A percentile compares a stretch with the other conserved stretches of the same genome.
Evolutionary conservation across 2,888 invertebrate species (phyloP).

Genomic region (Geophilus truncorum): DNA sequence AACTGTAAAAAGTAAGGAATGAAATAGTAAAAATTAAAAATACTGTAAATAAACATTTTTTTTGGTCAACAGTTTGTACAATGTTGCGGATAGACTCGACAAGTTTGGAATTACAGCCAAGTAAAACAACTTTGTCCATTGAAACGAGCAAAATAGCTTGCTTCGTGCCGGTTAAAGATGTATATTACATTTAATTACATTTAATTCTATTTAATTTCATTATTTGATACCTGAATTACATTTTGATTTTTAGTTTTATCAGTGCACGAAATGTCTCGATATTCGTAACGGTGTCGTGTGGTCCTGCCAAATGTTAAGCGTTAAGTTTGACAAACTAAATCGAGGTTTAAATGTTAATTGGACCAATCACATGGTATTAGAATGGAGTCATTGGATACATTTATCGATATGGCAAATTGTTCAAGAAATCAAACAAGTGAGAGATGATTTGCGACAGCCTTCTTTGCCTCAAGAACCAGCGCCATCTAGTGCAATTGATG

Average conservation of each 20-base stretch:
- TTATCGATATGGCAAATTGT: neutral
- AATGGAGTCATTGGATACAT: constrained; percentile 42
- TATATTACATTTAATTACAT: no score
- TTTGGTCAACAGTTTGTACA: constrained; percentile 51
- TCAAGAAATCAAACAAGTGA: neutral
- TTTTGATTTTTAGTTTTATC: constrained; percentile 43
- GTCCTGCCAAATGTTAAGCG: neutral
- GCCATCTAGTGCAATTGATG: neutral
- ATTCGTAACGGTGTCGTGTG: constrained; percentile 43
- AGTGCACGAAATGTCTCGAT: constrained; percentile 53
- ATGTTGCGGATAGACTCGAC: constrained; percentile 64
- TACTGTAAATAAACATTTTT: neutral
- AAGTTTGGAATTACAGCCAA: constrained; percentile 56
- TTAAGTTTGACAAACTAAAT: neutral
- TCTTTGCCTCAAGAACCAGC: neutral
- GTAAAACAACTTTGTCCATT: constrained; percentile 57
- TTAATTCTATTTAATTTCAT: no score
- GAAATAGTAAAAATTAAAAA: neutral
- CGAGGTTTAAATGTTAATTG: constrained; percentile 46
- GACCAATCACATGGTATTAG: constrained; percentile 60
- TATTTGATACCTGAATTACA: no score
- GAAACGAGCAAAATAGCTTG: constrained; percentile 62
- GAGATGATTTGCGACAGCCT: constrained; percentile 39
- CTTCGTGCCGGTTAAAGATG: constrained; percentile 55
- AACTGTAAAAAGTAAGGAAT: neutral